Evolutionary conservation across 2,888 invertebrate genomes (phyloP).

Genomic region (Penaeus monodon): DNA sequence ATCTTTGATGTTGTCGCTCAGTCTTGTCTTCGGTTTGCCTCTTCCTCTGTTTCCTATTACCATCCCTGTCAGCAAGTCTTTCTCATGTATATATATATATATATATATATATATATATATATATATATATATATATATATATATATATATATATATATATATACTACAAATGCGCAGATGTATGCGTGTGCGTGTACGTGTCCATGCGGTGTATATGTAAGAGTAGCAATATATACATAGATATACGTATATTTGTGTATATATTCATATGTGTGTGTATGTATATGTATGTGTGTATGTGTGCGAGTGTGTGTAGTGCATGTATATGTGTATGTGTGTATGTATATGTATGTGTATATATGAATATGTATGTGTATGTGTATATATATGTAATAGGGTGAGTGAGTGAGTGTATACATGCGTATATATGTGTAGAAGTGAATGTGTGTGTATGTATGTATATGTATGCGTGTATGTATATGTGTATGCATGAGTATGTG

Average conservation of each 20-base stretch:
- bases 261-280: not conserved
- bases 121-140: constrained; percentile 16
- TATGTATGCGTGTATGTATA: too few species aligned
- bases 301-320: not conserved
- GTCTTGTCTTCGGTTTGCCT: too few species aligned
- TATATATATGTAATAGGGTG: too few species aligned
- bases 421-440: not conserved
- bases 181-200: not conserved
- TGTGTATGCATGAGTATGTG: not conserved
- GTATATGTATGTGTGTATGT: constrained; percentile 5
- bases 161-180: not conserved
- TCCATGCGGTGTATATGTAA: too few species aligned
- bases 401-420: too few species aligned
- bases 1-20: too few species aligned
- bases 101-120: constrained; percentile 23
- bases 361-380: not conserved
- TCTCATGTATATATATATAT: not conserved
- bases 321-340: constrained; percentile 14
- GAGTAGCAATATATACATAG: not conserved
- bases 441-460: not conserved
- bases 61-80: not conserved
- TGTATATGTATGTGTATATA: constrained; percentile 5
- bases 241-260: not conserved
- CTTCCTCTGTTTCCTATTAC: too few species aligned
- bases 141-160: constrained; percentile 12